Evolutionary conservation across 2,888 invertebrate genomes (phyloP).

Genomic region (Tenthredo amoena): DNA sequence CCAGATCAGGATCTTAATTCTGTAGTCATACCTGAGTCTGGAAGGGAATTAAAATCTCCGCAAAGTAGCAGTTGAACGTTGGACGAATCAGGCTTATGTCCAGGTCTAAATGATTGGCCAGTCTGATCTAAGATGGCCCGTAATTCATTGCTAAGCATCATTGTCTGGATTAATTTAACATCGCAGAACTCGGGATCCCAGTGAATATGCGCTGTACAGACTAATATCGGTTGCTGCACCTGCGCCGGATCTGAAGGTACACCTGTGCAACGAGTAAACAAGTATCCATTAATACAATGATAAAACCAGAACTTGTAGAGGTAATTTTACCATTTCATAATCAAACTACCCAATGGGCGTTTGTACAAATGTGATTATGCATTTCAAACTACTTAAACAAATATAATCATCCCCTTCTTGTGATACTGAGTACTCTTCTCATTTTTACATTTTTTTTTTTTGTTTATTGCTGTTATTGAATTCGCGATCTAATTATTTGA

Average conservation of each 20-base stretch:
- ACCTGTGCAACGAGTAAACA: slow-evolving; percentile 76
- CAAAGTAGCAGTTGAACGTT: slow-evolving; percentile 96
- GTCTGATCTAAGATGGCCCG: slow-evolving; percentile 93
- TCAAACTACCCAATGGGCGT: not conserved
- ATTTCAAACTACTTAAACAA: too few species aligned
- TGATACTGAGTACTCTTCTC: not conserved
- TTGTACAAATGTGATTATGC: not conserved
- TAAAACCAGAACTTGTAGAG: not conserved
- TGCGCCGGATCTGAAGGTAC: slow-evolving; percentile 88
- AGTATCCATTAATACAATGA: not conserved
- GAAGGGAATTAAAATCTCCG: slow-evolving; percentile 99
- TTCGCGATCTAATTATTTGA: not conserved
- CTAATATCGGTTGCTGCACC: slow-evolving; percentile 92
- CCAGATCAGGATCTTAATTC: slow-evolving; percentile 56
- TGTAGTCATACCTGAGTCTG: slow-evolving; percentile 89
- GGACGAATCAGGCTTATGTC: slow-evolving; percentile 86
- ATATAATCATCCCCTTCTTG: not conserved
- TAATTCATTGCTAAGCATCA: slow-evolving; percentile 98
- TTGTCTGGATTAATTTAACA: slow-evolving; percentile 99
- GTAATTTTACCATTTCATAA: not conserved
- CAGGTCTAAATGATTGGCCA: slow-evolving; percentile 87
- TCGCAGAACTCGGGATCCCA: slow-evolving; percentile 99
- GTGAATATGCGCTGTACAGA: slow-evolving; percentile 99
- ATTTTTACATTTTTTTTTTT: not conserved
- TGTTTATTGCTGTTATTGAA: not conserved